Evolutionary conservation across 2,888 invertebrate genomes (phyloP), one percentile per base, ranked within the genome.

Genomic region (Ecdyonurus torrentis): DNA sequence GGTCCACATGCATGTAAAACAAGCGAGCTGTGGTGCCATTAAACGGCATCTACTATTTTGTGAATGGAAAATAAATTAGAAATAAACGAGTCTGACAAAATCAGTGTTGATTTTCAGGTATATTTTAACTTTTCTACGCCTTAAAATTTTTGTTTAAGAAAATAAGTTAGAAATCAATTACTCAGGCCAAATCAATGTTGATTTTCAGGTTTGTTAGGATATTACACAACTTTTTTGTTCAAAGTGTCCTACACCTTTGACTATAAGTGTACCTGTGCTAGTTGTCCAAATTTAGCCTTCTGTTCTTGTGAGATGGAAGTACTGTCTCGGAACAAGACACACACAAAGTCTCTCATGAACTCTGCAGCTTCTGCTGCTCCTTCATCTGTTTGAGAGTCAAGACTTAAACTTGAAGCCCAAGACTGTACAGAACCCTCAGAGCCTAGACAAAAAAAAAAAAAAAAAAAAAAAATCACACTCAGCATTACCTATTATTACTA

Each of bases 291-390:
- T 70, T 78, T 81, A 0, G 85, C 82, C 71, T 87, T 86, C 63
- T 83, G 79, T 68, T 83, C 82, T 67, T 83, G 77, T 61, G 81
- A 77, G 58, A 85, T 81, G 23, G 75, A 74, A 23, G 75, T 71
- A 37, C 82, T 80, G 68, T 79, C 75, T 63, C 77, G 78, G 70
- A 86, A 86, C 20, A 86, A 73, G 65, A 81, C 76, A 50, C 80
- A 79, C 2, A 85, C 84, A 71, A 85, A 86, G 59, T 74, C 74
- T 68, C 82, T 81, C 84, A 86, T 86, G 69, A 85, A 86, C 62
- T 73, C 73, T 71, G 73, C 74, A 65, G 82, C 81, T 63, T 75
- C 74, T 1, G 81, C 78, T 1, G 78, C 77, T 65, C 73, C 74
- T 66, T 79, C 75, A 68, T 84, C 84, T 5, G 81, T 77, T 61